Evolutionary conservation across 1,140 invertebrate genomes (phyloP).

Genomic region (Drosophila fuyamai): DNA sequence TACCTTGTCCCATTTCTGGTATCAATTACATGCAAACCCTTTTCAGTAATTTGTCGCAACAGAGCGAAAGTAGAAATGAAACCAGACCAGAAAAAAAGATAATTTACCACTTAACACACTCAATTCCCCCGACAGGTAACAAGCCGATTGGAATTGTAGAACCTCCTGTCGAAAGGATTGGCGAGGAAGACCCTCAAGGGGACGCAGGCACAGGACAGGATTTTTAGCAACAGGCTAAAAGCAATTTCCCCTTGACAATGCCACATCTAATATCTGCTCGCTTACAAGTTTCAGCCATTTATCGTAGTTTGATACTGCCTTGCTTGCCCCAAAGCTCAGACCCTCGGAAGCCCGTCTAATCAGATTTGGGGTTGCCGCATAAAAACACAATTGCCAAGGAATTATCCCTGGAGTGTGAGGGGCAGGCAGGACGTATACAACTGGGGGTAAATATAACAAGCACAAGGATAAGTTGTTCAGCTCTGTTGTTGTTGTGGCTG

Average conservation of each 20-base stretch:
- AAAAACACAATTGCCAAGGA: constrained; percentile 70
- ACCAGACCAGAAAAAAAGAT: constrained; percentile 39
- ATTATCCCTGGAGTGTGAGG: constrained; percentile 45
- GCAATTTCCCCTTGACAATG: constrained; percentile 54
- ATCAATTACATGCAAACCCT: constrained; percentile 73
- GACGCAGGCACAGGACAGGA: constrained; percentile 15
- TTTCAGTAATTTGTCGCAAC: constrained; percentile 41
- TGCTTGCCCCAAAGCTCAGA: constrained; percentile 3
- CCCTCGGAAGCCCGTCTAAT: constrained; percentile 50
- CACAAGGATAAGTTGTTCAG: constrained; percentile 30
- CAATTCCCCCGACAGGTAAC: constrained; percentile 52
- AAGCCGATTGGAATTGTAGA: constrained; percentile 54
- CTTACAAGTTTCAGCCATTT: constrained; percentile 80
- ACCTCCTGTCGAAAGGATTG: constrained; percentile 28
- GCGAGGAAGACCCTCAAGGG: constrained; percentile 58
- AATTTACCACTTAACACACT: constrained; percentile 74
- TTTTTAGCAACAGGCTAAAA: constrained; percentile 77
- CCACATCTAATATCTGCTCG: constrained; percentile 55
- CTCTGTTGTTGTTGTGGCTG: background rate
- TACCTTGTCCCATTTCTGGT: constrained; percentile 19
- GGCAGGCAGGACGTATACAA: constrained; percentile 12
- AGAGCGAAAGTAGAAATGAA: constrained; percentile 22
- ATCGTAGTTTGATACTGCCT: constrained; percentile 74
- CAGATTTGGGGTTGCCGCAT: constrained; percentile 75
- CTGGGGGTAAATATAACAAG: constrained; percentile 44